Conservation (phyloP, 2,797 vertebrate species). For the Cossypha niveicapilla region DNA sequence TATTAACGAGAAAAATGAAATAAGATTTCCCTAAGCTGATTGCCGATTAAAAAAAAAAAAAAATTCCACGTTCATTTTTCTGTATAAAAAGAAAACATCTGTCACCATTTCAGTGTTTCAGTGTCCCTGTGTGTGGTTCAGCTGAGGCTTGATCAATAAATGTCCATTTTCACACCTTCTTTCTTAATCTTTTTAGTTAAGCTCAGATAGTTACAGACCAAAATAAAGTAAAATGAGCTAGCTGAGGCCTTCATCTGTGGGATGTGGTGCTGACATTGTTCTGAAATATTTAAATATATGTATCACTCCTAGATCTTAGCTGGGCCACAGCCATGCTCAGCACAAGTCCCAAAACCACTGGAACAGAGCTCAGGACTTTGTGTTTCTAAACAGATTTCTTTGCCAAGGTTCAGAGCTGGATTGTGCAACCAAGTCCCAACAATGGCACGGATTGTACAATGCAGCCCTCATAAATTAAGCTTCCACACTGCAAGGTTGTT, state of each 20-base stretch:
- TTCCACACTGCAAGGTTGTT: neutral
- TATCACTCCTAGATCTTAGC: neutral
- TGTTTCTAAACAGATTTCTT: slow-evolving; percentile 4
- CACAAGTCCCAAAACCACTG: neutral
- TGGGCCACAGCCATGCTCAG: neutral
- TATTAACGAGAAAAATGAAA: slow-evolving; percentile 57
- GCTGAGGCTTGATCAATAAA: neutral
- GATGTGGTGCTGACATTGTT: neutral
- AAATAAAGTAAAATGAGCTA: neutral
- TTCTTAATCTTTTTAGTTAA: slow-evolving; percentile 39
- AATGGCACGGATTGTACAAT: neutral
- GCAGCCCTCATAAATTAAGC: neutral
- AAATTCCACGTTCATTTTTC: slow-evolving; percentile 24
- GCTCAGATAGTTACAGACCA: neutral
- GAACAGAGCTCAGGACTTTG: neutral
- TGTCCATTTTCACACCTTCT: slow-evolving; percentile 18
- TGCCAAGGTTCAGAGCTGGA: neutral
- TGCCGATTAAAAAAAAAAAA: neutral
- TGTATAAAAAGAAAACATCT: slow-evolving; percentile 50
- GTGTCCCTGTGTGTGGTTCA: neutral
- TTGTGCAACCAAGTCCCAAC: neutral
- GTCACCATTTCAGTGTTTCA: neutral
- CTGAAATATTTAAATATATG: neutral
- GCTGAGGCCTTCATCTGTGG: fast-evolving
- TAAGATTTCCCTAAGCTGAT: slow-evolving; percentile 68